Evolutionary conservation across 2,797 vertebrate genomes (phyloP).

Genomic region (Cossypha niveicapilla): DNA sequence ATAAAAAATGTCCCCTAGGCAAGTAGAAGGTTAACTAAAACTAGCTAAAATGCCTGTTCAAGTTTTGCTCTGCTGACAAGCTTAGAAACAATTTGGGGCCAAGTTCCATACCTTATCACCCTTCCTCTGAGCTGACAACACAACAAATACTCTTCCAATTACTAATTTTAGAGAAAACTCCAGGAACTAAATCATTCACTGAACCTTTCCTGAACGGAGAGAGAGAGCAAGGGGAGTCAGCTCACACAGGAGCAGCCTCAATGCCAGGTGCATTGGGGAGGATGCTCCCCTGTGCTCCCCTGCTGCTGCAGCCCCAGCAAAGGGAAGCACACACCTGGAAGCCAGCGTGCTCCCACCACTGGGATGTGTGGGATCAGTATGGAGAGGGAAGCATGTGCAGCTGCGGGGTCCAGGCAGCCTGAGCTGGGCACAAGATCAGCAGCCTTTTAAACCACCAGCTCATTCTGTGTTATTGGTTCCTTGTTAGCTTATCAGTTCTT

Average conservation of each 20-base stretch:
- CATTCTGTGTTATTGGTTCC: neutral
- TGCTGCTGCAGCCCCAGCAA: neutral
- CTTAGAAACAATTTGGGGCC: neutral
- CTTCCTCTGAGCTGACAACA: neutral
- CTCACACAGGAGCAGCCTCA: neutral
- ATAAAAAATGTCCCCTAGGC: neutral
- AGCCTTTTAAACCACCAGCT: neutral
- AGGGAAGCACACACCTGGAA: neutral
- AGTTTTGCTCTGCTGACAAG: neutral
- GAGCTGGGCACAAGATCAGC: neutral
- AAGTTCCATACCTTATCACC: neutral
- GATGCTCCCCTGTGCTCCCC: neutral
- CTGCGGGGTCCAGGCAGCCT: neutral
- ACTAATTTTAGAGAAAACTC: neutral
- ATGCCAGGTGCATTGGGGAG: neutral
- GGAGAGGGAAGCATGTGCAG: fast-evolving
- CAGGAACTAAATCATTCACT: neutral
- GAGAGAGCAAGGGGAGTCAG: neutral
- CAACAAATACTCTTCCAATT: neutral
- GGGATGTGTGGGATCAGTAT: fast-evolving
- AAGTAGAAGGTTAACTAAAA: neutral
- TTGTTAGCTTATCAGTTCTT: neutral
- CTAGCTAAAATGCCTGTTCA: neutral
- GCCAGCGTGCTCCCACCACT: fast-evolving
- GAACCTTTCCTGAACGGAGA: neutral